These are phyloP conservation scores for Carterocephalus palaemon DNA, from an alignment of 2,888 invertebrate species.

Conservation along the genomic window DNA sequence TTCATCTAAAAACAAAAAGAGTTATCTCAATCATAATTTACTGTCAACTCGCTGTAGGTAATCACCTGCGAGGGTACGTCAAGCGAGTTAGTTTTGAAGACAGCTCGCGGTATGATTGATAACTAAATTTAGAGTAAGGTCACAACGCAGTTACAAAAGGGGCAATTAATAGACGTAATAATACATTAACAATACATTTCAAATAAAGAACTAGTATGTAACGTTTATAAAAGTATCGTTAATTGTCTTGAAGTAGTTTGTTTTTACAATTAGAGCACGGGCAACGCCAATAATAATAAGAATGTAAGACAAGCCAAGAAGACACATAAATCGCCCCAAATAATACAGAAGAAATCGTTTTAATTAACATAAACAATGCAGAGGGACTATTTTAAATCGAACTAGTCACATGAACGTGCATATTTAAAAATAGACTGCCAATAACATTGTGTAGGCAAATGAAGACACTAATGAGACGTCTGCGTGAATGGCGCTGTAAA, in stretches of 20 bases:
- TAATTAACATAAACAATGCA: slow-evolving; percentile 16
- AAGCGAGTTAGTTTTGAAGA: slow-evolving; percentile 34
- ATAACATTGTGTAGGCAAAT: slow-evolving; percentile 57
- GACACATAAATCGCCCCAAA: neutral
- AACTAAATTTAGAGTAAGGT: slow-evolving; percentile 22
- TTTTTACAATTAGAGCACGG: too few relatives aligned
- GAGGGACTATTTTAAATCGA: slow-evolving; percentile 15
- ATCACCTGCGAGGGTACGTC: slow-evolving; percentile 27
- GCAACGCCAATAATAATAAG: neutral
- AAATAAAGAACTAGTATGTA: too few relatives aligned
- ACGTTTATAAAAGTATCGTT: too few relatives aligned
- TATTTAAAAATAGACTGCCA: slow-evolving; percentile 55
- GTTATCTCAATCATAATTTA: slow-evolving; percentile 36
- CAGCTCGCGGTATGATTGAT: slow-evolving; percentile 29
- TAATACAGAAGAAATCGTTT: neutral
- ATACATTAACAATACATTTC: too few relatives aligned
- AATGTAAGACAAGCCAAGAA: neutral
- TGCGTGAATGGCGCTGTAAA: slow-evolving; percentile 48
- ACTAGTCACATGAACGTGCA: slow-evolving; percentile 32
- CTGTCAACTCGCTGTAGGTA: slow-evolving; percentile 34
- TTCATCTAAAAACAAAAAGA: slow-evolving; percentile 36
- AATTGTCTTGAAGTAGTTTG: too few relatives aligned
- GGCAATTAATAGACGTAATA: too few relatives aligned
- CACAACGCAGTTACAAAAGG: slow-evolving; percentile 4
- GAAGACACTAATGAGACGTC: slow-evolving; percentile 64